Evolutionary conservation across 2,113 vertebrate genomes (phyloP).

Genomic region (Chionis minor): DNA sequence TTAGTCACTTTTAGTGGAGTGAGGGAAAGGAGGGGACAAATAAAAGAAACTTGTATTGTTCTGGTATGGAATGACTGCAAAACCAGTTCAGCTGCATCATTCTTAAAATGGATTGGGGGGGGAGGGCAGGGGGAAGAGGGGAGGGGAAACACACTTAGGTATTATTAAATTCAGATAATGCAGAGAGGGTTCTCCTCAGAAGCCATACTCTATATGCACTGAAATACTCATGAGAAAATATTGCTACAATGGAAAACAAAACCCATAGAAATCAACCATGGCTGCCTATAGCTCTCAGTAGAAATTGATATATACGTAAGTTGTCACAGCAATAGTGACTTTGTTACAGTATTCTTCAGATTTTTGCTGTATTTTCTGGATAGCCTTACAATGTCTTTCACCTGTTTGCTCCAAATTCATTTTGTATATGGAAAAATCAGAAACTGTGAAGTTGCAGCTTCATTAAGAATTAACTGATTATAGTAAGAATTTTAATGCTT

Average conservation of each 20-base stretch:
- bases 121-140: no score
- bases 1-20: neutral
- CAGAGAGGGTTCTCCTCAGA: neutral
- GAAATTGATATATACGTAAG: neutral
- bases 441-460: neutral
- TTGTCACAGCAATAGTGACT: neutral
- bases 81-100: neutral
- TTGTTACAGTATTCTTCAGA: neutral
- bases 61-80: neutral
- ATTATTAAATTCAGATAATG: neutral
- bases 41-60: neutral
- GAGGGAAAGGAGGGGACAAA: neutral
- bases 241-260: neutral
- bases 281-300: neutral
- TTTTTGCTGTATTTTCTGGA: neutral
- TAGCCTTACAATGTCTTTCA: neutral
- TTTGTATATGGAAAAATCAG: neutral
- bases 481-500: neutral
- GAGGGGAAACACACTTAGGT: neutral
- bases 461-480: neutral
- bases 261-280: neutral
- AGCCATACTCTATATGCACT: neutral
- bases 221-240: neutral
- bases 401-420: neutral
- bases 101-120: neutral